Conservation (phyloP, 1,140 invertebrate genomes). For the Delia radicum region DNA sequence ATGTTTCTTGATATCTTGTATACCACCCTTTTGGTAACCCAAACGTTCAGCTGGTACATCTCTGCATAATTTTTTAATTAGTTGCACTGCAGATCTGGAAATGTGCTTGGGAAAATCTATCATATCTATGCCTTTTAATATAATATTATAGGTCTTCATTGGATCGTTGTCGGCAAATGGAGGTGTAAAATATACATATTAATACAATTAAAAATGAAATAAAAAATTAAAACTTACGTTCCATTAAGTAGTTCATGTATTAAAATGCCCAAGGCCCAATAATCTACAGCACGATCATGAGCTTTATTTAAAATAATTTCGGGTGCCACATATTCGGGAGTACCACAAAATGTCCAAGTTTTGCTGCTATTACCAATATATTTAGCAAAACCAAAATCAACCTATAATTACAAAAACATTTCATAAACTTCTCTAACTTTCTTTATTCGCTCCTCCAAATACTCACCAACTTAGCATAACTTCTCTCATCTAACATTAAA, state of each 20-base stretch:
- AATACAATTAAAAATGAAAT: too few relatives aligned
- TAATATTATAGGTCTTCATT: slow-evolving; percentile 84
- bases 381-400: slow-evolving; percentile 87
- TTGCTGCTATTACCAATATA: slow-evolving; percentile 71
- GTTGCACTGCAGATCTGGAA: slow-evolving; percentile 73
- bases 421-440: neutral
- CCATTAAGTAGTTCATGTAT: slow-evolving; percentile 79
- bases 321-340: slow-evolving; percentile 71
- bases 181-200: slow-evolving; percentile 64
- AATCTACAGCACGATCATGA: slow-evolving; percentile 75
- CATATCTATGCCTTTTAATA: slow-evolving; percentile 86
- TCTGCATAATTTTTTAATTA: slow-evolving; percentile 87
- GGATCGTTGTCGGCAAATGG: slow-evolving; percentile 79
- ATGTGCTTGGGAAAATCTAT: slow-evolving; percentile 81
- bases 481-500: slow-evolving; percentile 68
- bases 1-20: slow-evolving; percentile 91
- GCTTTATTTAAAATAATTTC: slow-evolving; percentile 76
- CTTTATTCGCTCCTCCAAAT: too few relatives aligned
- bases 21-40: slow-evolving; percentile 88
- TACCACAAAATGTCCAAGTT: slow-evolving; percentile 91
- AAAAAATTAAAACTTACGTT: too few relatives aligned
- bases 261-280: slow-evolving; percentile 79
- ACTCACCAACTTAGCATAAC: slow-evolving; percentile 72
- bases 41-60: slow-evolving; percentile 88
- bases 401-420: neutral